phyloP scores from a whole-genome alignment of 1,140 invertebrate genomes.

The Leptinotarsa lineolata region DNA sequence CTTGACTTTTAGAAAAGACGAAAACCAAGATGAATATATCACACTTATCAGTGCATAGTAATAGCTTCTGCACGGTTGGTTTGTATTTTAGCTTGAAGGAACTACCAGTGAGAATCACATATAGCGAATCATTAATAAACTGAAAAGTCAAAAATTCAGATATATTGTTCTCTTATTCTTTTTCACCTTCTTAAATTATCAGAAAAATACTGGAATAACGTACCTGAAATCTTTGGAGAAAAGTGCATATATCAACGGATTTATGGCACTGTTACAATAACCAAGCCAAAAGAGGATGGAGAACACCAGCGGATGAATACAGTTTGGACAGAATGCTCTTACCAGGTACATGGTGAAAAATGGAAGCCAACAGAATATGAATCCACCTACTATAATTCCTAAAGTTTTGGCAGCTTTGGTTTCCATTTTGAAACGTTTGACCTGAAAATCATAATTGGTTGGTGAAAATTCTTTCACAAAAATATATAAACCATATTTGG shows the following conservation, averaged over 20 bases:
- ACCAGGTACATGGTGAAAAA: constrained; percentile 94
- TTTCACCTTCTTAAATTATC: neutral
- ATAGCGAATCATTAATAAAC: too few species aligned
- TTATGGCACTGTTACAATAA: constrained; percentile 94
- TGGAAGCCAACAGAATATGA: constrained; percentile 91
- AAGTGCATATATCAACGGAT: constrained; percentile 89
- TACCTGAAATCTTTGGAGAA: constrained; percentile 88
- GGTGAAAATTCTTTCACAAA: too few species aligned
- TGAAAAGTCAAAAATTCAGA: too few species aligned
- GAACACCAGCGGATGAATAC: constrained; percentile 80
- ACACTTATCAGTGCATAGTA: too few species aligned
- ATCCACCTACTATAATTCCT: constrained; percentile 91
- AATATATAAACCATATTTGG: too few species aligned
- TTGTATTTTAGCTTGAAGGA: too few species aligned
- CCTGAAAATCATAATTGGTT: constrained; percentile 54
- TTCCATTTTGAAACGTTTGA: constrained; percentile 86
- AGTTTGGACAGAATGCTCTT: constrained; percentile 79
- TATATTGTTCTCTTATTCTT: too few species aligned
- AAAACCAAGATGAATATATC: too few species aligned
- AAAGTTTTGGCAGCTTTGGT: constrained; percentile 93
- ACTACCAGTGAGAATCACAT: too few species aligned
- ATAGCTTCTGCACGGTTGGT: too few species aligned
- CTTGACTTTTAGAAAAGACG: too few species aligned
- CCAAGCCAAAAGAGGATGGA: constrained; percentile 95
- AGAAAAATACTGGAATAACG: neutral